Evolutionary conservation across 2,888 invertebrate genomes (phyloP), one percentile per base, ranked within the genome.

Genomic region (Blastobasis lacticolella): DNA sequence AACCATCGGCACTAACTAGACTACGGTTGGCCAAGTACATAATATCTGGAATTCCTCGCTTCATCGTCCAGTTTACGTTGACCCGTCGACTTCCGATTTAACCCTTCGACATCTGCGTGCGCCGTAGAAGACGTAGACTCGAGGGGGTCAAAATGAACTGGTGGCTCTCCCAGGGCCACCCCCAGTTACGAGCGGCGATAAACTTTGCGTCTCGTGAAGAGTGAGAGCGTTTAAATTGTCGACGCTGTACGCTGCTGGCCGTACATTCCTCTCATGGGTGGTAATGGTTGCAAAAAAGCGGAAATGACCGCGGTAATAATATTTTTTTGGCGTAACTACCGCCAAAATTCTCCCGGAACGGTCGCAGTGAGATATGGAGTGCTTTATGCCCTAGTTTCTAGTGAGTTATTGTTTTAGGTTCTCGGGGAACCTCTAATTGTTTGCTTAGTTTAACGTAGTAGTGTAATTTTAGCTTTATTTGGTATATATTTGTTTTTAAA

Each of bases 191-290:
- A 78, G 67, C 70, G 71, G 77, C 85, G 78, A 86, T 85, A 86
- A 86, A 86, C 75, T 86, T 81, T 70, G 77, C 73, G 81, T 75
- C 75, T 73, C 74, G 75, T 74, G 78, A 81, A 84, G 85, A 84
- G 82, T 71, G 68, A 77, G 78, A 81, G 75, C 80, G 79, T 78
- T 85, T 84, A 85, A 84, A 86, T 82, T 81, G 82, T 83, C 82
- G 80, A 75, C 81, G 77, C 71, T 77, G 63, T 61, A 62, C 71
- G 75, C 69, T 81, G 80, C 76, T 78, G 78, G 78, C 81, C 75
- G 78, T 82, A 81, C 83, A 81, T 85, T 79, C 81, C 78, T 78
- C 71, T 69, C 66, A 64, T 62, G 67, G 71, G 67, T 67, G 60
- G 77, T 75, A 80, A 62, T 56, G 75, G 60, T 56, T 64, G 77